Evolutionary conservation across 1,140 invertebrate genomes (phyloP).

Genomic region (Cyclina sinensis): DNA sequence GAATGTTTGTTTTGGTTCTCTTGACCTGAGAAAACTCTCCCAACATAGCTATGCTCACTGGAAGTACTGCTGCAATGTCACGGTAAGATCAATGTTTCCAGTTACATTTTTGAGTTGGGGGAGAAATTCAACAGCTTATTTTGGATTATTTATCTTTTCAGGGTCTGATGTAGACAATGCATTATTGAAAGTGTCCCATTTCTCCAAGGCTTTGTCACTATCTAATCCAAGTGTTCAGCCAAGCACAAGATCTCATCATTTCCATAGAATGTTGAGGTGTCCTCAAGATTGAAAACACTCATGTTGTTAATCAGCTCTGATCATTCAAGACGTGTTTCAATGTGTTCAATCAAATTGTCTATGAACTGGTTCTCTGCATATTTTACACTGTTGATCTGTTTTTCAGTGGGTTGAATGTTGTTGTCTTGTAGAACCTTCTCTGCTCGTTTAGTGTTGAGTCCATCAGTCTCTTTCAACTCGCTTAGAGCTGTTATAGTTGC

Average conservation of each 20-base stretch:
- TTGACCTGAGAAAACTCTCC: slow-evolving; percentile 33
- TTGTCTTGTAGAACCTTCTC: background rate
- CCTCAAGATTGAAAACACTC: background rate
- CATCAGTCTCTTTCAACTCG: background rate
- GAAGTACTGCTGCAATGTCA: slow-evolving; percentile 17
- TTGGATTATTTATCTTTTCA: background rate
- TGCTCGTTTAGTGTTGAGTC: background rate
- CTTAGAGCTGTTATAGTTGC: background rate
- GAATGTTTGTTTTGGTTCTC: slow-evolving; percentile 9
- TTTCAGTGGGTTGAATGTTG: background rate
- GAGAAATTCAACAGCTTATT: background rate
- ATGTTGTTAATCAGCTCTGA: slow-evolving; percentile 8
- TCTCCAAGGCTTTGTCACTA: background rate
- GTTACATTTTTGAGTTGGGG: background rate
- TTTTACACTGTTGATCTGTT: background rate
- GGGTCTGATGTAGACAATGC: background rate
- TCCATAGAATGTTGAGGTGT: slow-evolving; percentile 21
- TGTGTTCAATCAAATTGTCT: slow-evolving; percentile 9
- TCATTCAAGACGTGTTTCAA: background rate
- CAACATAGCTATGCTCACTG: slow-evolving; percentile 23
- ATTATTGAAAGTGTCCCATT: slow-evolving; percentile 14
- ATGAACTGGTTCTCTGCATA: slow-evolving; percentile 8
- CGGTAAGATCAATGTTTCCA: background rate
- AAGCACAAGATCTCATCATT: slow-evolving; percentile 15
- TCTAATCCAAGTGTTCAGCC: slow-evolving; percentile 25